Conservation (phyloP, 2,797 vertebrate species). For the Miichthys miiuy region DNA sequence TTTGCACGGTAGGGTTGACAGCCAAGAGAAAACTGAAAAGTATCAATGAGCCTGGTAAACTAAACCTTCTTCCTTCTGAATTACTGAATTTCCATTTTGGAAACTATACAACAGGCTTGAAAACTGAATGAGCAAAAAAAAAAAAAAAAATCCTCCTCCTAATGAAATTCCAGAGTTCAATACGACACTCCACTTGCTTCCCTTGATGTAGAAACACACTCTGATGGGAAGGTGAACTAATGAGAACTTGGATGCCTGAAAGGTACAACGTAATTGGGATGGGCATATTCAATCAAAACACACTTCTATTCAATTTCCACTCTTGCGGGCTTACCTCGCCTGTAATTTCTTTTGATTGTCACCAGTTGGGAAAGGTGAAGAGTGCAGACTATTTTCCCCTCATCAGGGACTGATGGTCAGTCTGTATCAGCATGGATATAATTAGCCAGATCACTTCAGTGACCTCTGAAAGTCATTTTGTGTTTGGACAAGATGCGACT, state of each 20-base stretch:
- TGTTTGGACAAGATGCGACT: conserved; percentile 39
- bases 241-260: conserved; percentile 73
- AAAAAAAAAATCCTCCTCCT: conserved; percentile 20
- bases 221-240: conserved; percentile 73
- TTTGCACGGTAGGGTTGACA: conserved; percentile 35
- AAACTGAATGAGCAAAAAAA: conserved; percentile 56
- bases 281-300: conserved; percentile 84
- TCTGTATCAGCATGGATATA: conserved; percentile 44
- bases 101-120: conserved; percentile 52
- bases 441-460: conserved; percentile 58
- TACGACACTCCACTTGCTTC: conserved; percentile 59
- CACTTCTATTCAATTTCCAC: conserved; percentile 78
- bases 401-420: conserved; percentile 45
- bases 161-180: conserved; percentile 71
- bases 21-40: conserved; percentile 24
- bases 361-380: conserved; percentile 43
- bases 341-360: conserved; percentile 77
- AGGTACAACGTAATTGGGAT: conserved; percentile 78
- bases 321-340: conserved; percentile 44
- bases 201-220: conserved; percentile 72
- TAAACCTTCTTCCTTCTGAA: conserved; percentile 38
- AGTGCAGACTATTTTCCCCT: conserved; percentile 46
- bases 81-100: conserved; percentile 52
- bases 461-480: conserved; percentile 55
- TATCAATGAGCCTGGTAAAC: conserved; percentile 42